These are phyloP conservation scores for Lasioglossum pauxillum DNA, from an alignment of 2,888 invertebrate genomes.

Conservation along the genomic window DNA sequence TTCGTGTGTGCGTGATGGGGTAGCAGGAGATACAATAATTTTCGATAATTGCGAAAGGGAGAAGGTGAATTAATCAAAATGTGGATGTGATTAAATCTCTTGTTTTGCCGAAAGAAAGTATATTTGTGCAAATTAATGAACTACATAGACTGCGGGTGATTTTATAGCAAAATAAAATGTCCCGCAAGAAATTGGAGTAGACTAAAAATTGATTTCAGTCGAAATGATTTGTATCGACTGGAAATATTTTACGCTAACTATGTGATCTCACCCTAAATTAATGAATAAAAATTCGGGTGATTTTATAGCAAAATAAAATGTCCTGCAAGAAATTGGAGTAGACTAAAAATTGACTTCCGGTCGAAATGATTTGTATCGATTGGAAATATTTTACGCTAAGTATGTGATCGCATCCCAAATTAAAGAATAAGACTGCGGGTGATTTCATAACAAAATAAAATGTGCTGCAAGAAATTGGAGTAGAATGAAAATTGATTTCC, in stretches of 20 bases:
- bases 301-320: background rate
- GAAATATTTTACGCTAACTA: background rate
- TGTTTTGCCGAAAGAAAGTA: background rate
- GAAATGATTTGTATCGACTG: background rate
- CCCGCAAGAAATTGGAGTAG: background rate
- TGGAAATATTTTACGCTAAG: too few species aligned
- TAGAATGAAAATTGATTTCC: too few species aligned
- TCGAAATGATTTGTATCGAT: background rate
- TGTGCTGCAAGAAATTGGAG: too few species aligned
- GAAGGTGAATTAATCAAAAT: background rate
- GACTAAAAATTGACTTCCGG: background rate
- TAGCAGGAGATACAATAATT: background rate
- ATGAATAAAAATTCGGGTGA: background rate
- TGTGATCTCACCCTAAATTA: background rate
- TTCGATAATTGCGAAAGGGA: background rate
- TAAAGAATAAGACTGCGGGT: too few species aligned
- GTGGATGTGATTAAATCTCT: background rate
- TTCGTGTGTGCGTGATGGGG: background rate
- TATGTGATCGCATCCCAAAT: too few species aligned
- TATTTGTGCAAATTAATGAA: background rate
- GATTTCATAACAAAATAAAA: too few species aligned
- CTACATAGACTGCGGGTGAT: background rate
- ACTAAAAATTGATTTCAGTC: background rate
- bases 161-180: background rate
- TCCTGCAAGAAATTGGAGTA: background rate